phyloP scores from a whole-genome alignment of 2,888 invertebrate genomes.

The Fragum sueziense region DNA sequence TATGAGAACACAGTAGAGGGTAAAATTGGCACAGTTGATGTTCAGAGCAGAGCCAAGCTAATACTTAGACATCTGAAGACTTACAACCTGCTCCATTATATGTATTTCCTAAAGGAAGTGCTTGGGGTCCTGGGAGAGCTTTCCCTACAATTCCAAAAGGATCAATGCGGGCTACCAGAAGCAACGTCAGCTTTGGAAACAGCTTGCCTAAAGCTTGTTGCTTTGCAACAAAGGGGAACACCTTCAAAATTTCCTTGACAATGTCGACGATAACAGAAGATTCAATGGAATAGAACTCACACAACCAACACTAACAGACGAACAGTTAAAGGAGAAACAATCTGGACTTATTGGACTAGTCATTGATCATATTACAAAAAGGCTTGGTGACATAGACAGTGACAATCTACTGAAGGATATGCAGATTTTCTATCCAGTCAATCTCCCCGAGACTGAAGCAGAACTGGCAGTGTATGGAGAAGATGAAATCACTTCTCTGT shows the following conservation, averaged over 20 bases:
- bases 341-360: conserved; percentile 30
- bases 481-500: conserved; percentile 12
- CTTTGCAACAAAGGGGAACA: conserved; percentile 33
- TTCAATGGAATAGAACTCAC: conserved; percentile 29
- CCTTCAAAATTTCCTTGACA: conserved; percentile 37
- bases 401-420: conserved; percentile 34
- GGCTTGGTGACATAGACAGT: conserved; percentile 47
- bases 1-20: conserved; percentile 51
- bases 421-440: conserved; percentile 54
- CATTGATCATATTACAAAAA: conserved; percentile 40
- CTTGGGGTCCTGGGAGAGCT: conserved; percentile 38
- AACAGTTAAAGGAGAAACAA: conserved; percentile 33
- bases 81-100: conserved; percentile 41
- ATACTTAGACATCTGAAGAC: conserved; percentile 38
- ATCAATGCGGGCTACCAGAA: conserved; percentile 39
- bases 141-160: conserved; percentile 51
- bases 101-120: conserved; percentile 51
- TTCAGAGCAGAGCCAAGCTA: conserved; percentile 39
- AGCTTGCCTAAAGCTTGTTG: conserved; percentile 44
- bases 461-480: conserved; percentile 31
- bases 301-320: conserved; percentile 19
- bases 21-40: conserved; percentile 33
- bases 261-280: conserved; percentile 22
- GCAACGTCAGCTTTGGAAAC: conserved; percentile 46
- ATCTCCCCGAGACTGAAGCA: conserved; percentile 41